Conservation (phyloP, 2,888 invertebrate species). For the Apantesis nais region DNA sequence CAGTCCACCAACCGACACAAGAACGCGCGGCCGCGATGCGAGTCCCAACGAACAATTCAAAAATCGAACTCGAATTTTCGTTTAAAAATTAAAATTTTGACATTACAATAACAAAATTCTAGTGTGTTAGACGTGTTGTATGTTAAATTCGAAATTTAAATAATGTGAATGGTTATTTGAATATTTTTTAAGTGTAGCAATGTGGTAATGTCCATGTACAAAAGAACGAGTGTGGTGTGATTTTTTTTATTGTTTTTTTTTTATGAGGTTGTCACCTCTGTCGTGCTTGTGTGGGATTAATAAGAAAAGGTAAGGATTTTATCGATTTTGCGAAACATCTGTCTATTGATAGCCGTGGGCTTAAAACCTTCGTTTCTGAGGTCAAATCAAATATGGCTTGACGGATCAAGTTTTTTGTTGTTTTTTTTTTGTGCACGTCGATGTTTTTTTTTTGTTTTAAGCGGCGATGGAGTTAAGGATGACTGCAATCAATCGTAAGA, state of each 20-base stretch:
- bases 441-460: slow-evolving; percentile 22
- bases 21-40: slow-evolving; percentile 82
- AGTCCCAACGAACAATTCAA: slow-evolving; percentile 69
- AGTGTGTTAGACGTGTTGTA: slow-evolving; percentile 46
- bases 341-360: slow-evolving; percentile 42
- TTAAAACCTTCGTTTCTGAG: slow-evolving; percentile 43
- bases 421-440: slow-evolving; percentile 28
- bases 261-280: slow-evolving; percentile 63
- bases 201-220: slow-evolving; percentile 73
- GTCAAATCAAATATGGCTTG: slow-evolving; percentile 46
- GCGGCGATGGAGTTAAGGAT: slow-evolving; percentile 7
- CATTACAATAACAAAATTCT: slow-evolving; percentile 52
- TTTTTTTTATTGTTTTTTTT: slow-evolving; percentile 57
- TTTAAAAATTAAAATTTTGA: slow-evolving; percentile 51
- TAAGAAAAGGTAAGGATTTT: slow-evolving; percentile 54
- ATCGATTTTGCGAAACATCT: slow-evolving; percentile 39
- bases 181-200: slow-evolving; percentile 63
- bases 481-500: slow-evolving; percentile 13
- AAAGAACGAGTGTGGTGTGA: slow-evolving; percentile 74
- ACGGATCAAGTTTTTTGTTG: slow-evolving; percentile 40
- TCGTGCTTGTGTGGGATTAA: slow-evolving; percentile 45
- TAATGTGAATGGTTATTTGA: slow-evolving; percentile 64
- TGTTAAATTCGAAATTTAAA: slow-evolving; percentile 52
- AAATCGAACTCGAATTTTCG: slow-evolving; percentile 69
- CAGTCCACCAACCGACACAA: slow-evolving; percentile 60